Evolutionary conservation across 2,113 vertebrate species (phyloP).

Genomic region (Tragelaphus strepsiceros): DNA sequence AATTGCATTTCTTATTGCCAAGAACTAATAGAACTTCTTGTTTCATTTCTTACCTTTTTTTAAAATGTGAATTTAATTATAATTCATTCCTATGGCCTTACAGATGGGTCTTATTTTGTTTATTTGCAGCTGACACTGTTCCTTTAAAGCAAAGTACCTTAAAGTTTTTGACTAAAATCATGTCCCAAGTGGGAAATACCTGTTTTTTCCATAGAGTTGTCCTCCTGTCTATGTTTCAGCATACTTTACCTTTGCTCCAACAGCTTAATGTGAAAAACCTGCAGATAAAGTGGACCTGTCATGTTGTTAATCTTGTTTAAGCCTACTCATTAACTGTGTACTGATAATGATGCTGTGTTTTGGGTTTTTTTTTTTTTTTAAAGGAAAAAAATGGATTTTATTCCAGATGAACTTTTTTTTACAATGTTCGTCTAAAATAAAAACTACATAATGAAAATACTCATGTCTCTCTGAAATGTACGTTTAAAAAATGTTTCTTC

Average conservation of each 20-base stretch:
- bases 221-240: conserved; percentile 73
- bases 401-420: conserved; percentile 86
- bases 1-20: conserved; percentile 68
- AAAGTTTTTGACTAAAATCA: conserved; percentile 72
- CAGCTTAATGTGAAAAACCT: conserved; percentile 74
- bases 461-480: conserved; percentile 71
- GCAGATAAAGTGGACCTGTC: conserved; percentile 77
- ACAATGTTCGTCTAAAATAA: conserved; percentile 87
- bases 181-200: conserved; percentile 61
- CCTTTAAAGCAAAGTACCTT: conserved; percentile 74
- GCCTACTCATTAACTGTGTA: conserved; percentile 80
- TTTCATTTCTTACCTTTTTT: conserved; percentile 66
- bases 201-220: conserved; percentile 75
- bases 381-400: conserved; percentile 78
- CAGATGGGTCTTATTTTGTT: conserved; percentile 68
- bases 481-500: not conserved
- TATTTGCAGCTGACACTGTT: conserved; percentile 72
- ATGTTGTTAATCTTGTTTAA: conserved; percentile 77
- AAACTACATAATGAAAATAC: conserved; percentile 81
- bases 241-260: conserved; percentile 74
- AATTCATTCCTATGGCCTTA: conserved; percentile 82
- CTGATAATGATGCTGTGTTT: conserved; percentile 80
- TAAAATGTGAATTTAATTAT: conserved; percentile 64
- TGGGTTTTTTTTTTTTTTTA: conserved; percentile 41
- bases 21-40: conserved; percentile 59